phyloP scores from a whole-genome alignment of 1,140 invertebrate genomes.

The Hesperophylax magnus region DNA sequence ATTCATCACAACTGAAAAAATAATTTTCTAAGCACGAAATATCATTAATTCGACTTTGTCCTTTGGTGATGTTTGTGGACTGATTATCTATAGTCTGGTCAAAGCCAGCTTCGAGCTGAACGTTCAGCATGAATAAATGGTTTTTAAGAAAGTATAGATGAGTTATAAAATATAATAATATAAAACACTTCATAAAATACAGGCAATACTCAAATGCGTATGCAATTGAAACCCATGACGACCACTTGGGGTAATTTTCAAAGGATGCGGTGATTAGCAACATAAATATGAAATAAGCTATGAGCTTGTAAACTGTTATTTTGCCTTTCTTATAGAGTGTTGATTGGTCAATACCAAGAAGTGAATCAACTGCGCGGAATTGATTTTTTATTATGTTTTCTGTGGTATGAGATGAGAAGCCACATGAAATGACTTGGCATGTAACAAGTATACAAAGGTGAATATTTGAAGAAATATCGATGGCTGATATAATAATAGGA shows the following conservation, averaged over 20 bases:
- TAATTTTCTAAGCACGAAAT: background rate
- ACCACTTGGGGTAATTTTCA: background rate
- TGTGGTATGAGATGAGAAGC: no score
- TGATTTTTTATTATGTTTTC: no score
- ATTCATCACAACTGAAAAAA: background rate
- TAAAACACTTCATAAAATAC: constrained; percentile 1
- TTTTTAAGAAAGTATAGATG: background rate
- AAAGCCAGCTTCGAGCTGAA: background rate
- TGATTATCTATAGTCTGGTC: background rate
- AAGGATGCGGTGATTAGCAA: no score
- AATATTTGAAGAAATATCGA: no score
- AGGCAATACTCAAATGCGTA: background rate
- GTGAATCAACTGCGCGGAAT: no score
- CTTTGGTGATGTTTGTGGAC: background rate
- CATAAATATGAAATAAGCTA: no score
- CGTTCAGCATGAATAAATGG: background rate
- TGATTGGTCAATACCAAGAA: no score
- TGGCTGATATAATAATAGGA: no score
- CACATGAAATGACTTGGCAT: no score
- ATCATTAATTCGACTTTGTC: background rate
- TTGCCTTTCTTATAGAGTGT: no score
- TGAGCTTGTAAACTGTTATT: no score
- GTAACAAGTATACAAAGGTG: no score
- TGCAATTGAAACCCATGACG: background rate
- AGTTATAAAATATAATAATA: background rate